phyloP scores from a whole-genome alignment of 2,797 vertebrate genomes.

The Arrhamphus sclerolepis region DNA sequence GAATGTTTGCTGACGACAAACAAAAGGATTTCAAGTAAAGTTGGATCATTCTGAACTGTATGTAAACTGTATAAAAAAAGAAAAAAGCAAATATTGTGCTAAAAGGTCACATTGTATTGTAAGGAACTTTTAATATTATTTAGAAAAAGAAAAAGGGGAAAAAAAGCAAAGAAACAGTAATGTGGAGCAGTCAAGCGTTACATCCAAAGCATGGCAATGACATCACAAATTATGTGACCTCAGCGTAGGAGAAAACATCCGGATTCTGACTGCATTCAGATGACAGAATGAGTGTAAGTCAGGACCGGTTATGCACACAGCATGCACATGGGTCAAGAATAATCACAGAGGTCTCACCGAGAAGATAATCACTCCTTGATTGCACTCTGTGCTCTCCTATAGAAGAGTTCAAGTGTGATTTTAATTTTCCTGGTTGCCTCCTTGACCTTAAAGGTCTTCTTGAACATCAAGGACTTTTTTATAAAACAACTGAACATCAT shows the following conservation, averaged over 20 bases:
- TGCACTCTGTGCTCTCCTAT: constrained; percentile 42
- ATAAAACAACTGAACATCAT: constrained; percentile 13
- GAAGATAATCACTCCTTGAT: constrained; percentile 55
- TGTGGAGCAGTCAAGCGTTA: background rate
- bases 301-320: background rate
- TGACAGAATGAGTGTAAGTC: background rate
- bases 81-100: background rate
- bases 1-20: too few relatives aligned
- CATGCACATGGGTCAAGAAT: constrained; percentile 4
- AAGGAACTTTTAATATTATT: background rate
- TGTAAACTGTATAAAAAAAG: too few relatives aligned
- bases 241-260: background rate
- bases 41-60: too few relatives aligned
- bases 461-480: constrained; percentile 29
- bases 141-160: background rate
- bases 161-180: background rate
- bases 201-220: constrained; percentile 1
- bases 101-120: background rate
- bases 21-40: too few relatives aligned
- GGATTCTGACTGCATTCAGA: background rate
- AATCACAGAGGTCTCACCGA: constrained; percentile 33
- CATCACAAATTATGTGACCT: constrained; percentile 25
- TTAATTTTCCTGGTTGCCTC: constrained; percentile 38
- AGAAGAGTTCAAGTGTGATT: constrained; percentile 29
- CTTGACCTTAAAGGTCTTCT: constrained; percentile 49